Percentiles rank a stretch among this genome's conserved stretches.
Conservation (phyloP, 1,140 invertebrate genomes). For the Laupala kohalensis region DNA sequence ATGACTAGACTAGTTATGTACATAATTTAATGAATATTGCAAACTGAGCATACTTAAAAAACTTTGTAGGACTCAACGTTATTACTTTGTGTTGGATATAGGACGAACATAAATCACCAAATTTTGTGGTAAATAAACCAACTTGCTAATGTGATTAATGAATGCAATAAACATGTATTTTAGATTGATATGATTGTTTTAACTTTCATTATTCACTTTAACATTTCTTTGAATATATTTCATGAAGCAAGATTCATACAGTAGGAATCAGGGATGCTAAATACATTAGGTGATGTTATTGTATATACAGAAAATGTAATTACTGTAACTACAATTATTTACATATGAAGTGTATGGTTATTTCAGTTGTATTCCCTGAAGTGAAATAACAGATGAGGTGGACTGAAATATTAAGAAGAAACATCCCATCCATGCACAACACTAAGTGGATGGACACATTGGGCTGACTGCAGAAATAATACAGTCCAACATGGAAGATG, state of each 20-base stretch:
- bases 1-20: too few species aligned
- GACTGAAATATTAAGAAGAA: neutral
- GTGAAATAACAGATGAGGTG: conserved; percentile 1
- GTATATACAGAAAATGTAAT: conserved; percentile 2
- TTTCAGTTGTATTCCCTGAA: conserved; percentile 5
- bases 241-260: conserved; percentile 2
- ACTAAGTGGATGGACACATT: neutral
- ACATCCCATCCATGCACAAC: neutral
- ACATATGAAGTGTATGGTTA: conserved; percentile 5
- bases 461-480: conserved; percentile 2
- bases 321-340: conserved; percentile 1
- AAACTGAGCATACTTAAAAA: too few species aligned
- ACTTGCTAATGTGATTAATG: neutral
- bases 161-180: neutral
- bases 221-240: conserved; percentile 2
- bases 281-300: neutral
- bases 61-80: too few species aligned
- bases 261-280: neutral
- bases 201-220: conserved; percentile 7
- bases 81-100: too few species aligned
- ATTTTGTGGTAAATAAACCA: too few species aligned
- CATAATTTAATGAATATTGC: too few species aligned
- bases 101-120: too few species aligned
- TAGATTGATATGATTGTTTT: conserved; percentile 7
- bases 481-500: conserved; percentile 9